Percentiles rank a stretch among this genome's conserved stretches.
Conservation (phyloP, 2,888 invertebrate genomes). For the Drosophila basisetae region DNA sequence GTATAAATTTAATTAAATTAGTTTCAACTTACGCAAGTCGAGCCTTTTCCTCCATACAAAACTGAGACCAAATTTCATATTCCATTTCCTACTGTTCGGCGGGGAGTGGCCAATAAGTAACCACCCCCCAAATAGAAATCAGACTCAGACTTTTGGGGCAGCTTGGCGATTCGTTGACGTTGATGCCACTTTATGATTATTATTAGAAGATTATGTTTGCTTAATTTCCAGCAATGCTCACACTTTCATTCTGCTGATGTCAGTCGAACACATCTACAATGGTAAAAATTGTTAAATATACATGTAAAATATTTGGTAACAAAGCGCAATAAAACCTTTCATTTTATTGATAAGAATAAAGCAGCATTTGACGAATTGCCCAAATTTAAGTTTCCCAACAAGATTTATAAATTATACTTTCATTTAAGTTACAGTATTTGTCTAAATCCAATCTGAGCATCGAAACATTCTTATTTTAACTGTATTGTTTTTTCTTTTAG, state of each 20-base stretch:
- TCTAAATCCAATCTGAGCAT: not conserved
- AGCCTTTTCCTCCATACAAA: slow-evolving; percentile 10
- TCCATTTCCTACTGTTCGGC: slow-evolving; percentile 18
- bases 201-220: slow-evolving; percentile 50
- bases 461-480: not conserved
- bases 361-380: not conserved
- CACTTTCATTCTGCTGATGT: slow-evolving; percentile 34
- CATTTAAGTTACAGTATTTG: not conserved
- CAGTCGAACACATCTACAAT: slow-evolving; percentile 1
- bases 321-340: not conserved
- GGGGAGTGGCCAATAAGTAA: slow-evolving; percentile 14
- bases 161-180: slow-evolving; percentile 22
- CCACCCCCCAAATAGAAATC: slow-evolving; percentile 15
- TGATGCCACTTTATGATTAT: slow-evolving; percentile 58
- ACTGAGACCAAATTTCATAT: slow-evolving; percentile 26
- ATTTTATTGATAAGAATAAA: not conserved
- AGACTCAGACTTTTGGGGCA: slow-evolving; percentile 9
- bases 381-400: not conserved
- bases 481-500: not conserved
- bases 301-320: not conserved
- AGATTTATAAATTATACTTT: not conserved
- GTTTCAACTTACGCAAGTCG: slow-evolving; percentile 45
- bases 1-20: slow-evolving; percentile 66
- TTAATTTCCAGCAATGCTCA: slow-evolving; percentile 33
- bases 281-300: slow-evolving; percentile 1